Evolutionary conservation across 2,113 vertebrate genomes (phyloP).

Genomic region (Garra rufa): DNA sequence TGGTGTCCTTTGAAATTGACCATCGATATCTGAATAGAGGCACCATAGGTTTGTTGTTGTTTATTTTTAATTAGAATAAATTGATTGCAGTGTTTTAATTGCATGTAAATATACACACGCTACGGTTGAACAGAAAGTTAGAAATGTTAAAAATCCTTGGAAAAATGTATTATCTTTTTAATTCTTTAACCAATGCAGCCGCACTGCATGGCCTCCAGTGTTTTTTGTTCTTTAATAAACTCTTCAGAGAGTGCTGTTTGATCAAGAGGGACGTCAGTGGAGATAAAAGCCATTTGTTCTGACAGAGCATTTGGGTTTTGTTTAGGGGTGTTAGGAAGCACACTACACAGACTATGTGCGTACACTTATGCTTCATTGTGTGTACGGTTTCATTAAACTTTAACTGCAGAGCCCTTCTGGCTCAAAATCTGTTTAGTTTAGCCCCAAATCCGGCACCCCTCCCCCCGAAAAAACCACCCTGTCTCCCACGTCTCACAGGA

Average conservation of each 20-base stretch:
- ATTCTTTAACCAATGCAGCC: no score
- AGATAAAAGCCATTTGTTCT: slow-evolving; percentile 45
- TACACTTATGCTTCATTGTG: slow-evolving; percentile 68
- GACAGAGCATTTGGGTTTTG: slow-evolving; percentile 55
- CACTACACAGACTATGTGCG: slow-evolving; percentile 51
- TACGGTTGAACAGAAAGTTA: not conserved
- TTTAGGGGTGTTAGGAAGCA: slow-evolving; percentile 39
- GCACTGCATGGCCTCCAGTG: not conserved
- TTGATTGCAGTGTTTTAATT: not conserved
- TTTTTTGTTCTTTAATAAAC: not conserved
- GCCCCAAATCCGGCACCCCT: slow-evolving; percentile 53
- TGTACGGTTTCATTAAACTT: slow-evolving; percentile 75
- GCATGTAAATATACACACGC: not conserved
- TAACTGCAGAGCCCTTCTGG: slow-evolving; percentile 76
- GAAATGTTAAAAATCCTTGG: no score
- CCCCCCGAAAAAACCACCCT: slow-evolving; percentile 14
- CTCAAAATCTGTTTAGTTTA: slow-evolving; percentile 76
- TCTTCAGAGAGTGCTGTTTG: not conserved
- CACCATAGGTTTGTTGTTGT: not conserved
- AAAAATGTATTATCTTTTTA: no score
- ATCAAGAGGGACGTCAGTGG: slow-evolving; percentile 15
- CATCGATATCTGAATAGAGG: not conserved
- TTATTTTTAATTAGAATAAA: slow-evolving; percentile 7
- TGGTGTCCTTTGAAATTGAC: slow-evolving; percentile 6
- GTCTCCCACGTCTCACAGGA: slow-evolving; percentile 71